Conservation (phyloP, 2,888 invertebrate species). For the Ecliptopera silaceata region DNA sequence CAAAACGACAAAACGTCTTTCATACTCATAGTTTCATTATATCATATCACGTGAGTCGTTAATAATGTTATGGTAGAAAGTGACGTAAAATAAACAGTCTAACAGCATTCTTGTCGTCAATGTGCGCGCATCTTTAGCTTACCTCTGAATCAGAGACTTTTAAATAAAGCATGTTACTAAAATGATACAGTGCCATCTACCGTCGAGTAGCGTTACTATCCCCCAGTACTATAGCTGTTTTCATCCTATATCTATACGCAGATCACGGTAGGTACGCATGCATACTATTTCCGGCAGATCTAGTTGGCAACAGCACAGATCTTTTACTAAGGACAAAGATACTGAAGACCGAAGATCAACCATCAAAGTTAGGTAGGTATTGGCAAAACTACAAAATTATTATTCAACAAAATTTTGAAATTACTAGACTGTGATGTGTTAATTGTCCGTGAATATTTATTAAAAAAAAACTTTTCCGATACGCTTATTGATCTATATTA, state of each 20-base stretch:
- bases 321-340: constrained; percentile 68
- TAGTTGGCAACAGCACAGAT: constrained; percentile 69
- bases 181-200: constrained; percentile 58
- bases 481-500: too few relatives aligned
- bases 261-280: constrained; percentile 16
- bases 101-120: too few relatives aligned
- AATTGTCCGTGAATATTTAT: too few relatives aligned
- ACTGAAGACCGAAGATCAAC: constrained; percentile 39
- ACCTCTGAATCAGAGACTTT: too few relatives aligned
- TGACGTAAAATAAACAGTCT: too few relatives aligned
- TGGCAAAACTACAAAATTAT: constrained; percentile 10
- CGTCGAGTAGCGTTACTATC: constrained; percentile 59
- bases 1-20: too few relatives aligned
- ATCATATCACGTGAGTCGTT: too few relatives aligned
- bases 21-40: too few relatives aligned
- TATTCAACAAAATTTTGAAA: background rate
- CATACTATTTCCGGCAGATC: constrained; percentile 64
- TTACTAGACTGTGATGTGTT: background rate
- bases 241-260: constrained; percentile 24
- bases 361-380: constrained; percentile 4
- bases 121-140: too few relatives aligned
- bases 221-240: constrained; percentile 40
- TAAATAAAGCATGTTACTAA: too few relatives aligned
- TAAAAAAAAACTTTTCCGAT: too few relatives aligned
- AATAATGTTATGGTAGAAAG: too few relatives aligned